These are phyloP conservation scores for Lepidurus packardi DNA, from an alignment of 1,140 invertebrate genomes.

Conservation along the genomic window DNA sequence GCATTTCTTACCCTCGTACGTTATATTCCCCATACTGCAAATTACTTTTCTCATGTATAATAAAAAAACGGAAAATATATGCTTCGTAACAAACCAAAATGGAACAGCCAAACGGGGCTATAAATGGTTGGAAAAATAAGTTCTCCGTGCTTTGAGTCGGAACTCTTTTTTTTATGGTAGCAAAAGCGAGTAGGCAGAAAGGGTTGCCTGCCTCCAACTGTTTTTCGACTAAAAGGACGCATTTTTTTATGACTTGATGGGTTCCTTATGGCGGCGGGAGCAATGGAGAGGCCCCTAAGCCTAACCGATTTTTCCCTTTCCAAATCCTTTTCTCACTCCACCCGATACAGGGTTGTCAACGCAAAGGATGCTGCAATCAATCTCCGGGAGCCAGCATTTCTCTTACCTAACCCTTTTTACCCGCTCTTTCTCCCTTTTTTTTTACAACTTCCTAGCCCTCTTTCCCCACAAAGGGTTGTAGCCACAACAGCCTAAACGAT, in stretches of 20 bases:
- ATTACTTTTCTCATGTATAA: not conserved
- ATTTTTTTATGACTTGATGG: constrained; percentile 1
- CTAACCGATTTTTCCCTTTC: not conserved
- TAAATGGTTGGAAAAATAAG: not conserved
- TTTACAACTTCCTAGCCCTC: not conserved
- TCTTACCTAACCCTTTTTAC: constrained; percentile 4
- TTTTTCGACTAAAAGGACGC: not conserved
- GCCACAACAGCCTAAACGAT: not conserved
- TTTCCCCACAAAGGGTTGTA: not conserved
- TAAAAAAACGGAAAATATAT: not conserved
- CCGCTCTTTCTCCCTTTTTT: not conserved
- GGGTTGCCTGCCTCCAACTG: not conserved
- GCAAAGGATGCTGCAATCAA: not conserved
- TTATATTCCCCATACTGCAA: no score
- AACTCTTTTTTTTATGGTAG: not conserved
- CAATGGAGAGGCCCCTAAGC: not conserved
- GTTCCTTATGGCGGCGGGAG: not conserved
- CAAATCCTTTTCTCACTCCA: not conserved
- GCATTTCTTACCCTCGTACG: no score
- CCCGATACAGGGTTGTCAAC: not conserved
- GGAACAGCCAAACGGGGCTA: not conserved
- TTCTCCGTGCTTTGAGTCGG: not conserved
- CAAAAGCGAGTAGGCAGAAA: not conserved
- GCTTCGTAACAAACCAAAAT: not conserved
- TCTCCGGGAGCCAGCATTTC: not conserved